Base-by-base conservation (phyloP, 2,888 invertebrate genomes). In the Flabesymbios commensalis region DNA sequence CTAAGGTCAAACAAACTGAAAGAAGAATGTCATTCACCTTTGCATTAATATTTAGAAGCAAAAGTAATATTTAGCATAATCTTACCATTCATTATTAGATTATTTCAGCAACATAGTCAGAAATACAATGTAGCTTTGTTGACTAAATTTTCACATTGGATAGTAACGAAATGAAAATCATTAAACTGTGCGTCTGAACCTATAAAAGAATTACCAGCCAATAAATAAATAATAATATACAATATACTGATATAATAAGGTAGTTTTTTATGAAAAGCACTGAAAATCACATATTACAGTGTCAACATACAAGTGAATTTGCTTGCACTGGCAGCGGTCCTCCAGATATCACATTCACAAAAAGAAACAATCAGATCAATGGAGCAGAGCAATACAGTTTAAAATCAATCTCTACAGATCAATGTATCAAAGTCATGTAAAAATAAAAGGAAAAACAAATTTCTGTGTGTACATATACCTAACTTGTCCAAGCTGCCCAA, bases 1-100 rank as follows among this genome's bases (percentile, higher is more conserved):
- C 73, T 70, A 62, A 79, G 57, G 32, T 78, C 78, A 71, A 76
- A 78, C 45, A 76, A 65, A 63, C 78, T 78, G 69, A 36, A 70
- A 70, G 39, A 36, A 42, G n/a, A n/a, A n/a, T n/a, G n/a, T n/a
- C n/a, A n/a, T n/a, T n/a, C n/a, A n/a, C n/a, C n/a, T n/a, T n/a
- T n/a, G n/a, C n/a, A n/a, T 36, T 36, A 14, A n/a, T 36, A n/a
- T 36, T 36, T 36, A 14, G 39, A 19, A 22, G 10, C 17, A 19
- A 7, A 10, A 45, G 24, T 45, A 36, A 36, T 14, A 14, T 14
- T 36, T 36, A 36, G n/a, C 10, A 36, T 10, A 36, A 36, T 36
- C 10, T 10, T 36, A 10, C 39, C 10, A 36, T 36, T 36, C 10
- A 14, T 36, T 36, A 14, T 36, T 36, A 10, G 39, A n/a, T 36